Conservation (phyloP, 2,113 vertebrate species). For the Origma solitaria region DNA sequence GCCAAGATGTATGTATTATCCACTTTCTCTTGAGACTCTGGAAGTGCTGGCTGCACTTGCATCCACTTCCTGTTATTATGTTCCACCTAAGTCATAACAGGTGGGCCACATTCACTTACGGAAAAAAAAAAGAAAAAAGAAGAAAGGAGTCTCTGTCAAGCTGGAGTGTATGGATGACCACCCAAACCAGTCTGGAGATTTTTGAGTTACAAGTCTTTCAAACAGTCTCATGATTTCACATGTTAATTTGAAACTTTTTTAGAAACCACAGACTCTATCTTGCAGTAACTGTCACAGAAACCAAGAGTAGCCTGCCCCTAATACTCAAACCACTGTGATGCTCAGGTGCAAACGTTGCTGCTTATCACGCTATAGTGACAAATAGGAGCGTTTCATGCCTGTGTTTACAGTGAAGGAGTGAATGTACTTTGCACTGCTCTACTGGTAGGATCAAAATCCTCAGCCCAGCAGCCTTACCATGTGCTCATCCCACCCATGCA, state of each 20-base stretch:
- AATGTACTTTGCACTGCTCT: background rate
- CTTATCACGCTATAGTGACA: background rate
- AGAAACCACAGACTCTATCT: background rate
- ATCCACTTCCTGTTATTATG: fast-evolving
- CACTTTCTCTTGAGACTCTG: background rate
- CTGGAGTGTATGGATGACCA: background rate
- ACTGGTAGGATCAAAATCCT: fast-evolving
- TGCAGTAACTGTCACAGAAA: background rate
- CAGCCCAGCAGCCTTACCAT: fast-evolving
- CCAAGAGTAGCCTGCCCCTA: background rate
- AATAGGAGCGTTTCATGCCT: background rate
- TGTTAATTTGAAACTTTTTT: background rate
- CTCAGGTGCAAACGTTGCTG: background rate
- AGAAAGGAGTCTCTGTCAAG: background rate
- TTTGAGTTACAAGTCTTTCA: background rate
- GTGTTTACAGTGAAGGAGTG: background rate
- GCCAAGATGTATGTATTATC: background rate
- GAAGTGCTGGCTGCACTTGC: background rate
- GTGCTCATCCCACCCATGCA: background rate
- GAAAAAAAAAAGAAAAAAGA: background rate
- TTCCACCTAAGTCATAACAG: background rate
- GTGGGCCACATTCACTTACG: background rate
- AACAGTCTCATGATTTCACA: background rate
- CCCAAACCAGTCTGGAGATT: background rate
- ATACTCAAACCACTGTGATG: background rate